Base-by-base conservation (phyloP, 2,113 vertebrate genomes). In the Tympanuchus pallidicinctus region DNA sequence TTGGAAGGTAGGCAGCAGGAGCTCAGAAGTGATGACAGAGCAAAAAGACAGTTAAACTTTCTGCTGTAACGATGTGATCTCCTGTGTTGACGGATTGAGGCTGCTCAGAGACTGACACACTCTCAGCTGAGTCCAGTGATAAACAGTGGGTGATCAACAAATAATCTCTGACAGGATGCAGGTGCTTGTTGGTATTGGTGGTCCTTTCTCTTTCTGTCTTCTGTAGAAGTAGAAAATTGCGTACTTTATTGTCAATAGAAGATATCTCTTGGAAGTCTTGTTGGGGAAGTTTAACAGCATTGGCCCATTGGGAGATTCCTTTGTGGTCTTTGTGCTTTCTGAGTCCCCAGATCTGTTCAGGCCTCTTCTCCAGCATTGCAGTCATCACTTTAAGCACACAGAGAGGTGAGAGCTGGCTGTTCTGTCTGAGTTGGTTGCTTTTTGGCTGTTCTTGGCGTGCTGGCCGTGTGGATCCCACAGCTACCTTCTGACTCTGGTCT, bases 261-360 rank as follows among this genome's bases (percentile, higher is more conserved):
- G 0, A 1, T 67, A 87, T 63, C 8, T 3, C 1, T 7, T 43
- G 27, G 5, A 57, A 8, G 38, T 52, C 32, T 71, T 16, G 4
- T 38, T 22, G 16, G 66, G 52, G 11, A 54, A 17, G 7, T 17
- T 10, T 43, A 1, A 40, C 70, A 34, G 17, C 8, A 34, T 74
- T 84, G 30, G 27, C 15, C 15, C 48, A 30, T 54, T 7, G 13
- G 10, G 30, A 65, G n/a, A 7, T 15, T 18, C 8, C 8, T 70
- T 63, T 1, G 21, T n/a, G 20, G 19, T 65, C 28, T 22, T n/a
- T 30, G 11, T n/a, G 27, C 16, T 21, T 60, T 21, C 21, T 10
- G 48, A 52, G 50, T 19, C 6, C 12, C 1, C 5, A 15, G 1
- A 13, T 67, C 20, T 30, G 3, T 28, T 11, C 15, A 24, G 36